Evolutionary conservation across 1,140 invertebrate genomes (phyloP), one percentile per base, ranked within the genome.

Genomic region (Mactra quadrangularis): DNA sequence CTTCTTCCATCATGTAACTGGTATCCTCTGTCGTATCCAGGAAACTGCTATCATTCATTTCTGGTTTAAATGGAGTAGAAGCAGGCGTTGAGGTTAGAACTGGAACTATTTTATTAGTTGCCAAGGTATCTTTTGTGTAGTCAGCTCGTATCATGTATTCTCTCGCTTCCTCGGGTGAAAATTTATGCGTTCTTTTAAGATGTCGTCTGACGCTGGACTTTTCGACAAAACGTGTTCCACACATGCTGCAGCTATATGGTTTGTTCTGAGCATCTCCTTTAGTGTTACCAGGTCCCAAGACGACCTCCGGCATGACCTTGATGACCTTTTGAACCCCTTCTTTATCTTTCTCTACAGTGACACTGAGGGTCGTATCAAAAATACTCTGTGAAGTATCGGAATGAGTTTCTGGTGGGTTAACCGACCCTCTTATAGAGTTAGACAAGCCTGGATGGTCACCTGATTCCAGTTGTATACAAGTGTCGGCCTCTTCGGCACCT

Each of bases 241-340:
- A 81, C 66, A 81, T 59, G 29, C 31, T 81, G 29, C 77, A 81
- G n/a, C 45, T 68, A 31, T 55, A 81, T 59, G 77, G 77, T 68
- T 81, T 81, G 17, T 55, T 41, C 15, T 35, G 22, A 33, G 45
- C n/a, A 9, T 62, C 57, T 11, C n/a, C 45, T 50, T 59, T 50
- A 19, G 19, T 19, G 7, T 33, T 15, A 19, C 53, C 53, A 22
- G 59, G 52, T 27, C 3, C 25, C 0, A 35, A n/a, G 15, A 22
- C 27, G 19, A 50, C 27, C 45, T 81, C 77, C 9, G 77, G 77
- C 77, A 81, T 81, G 1, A 81, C 77, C 27, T 71, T 70, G 11
- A 81, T 81, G 15, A 81, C 77, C 47, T 81, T 81, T 33, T 81
- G 77, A 0, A 81, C 77, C 17, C 77, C 77, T 55, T 81, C 66